Conservation (phyloP, 2,113 vertebrate species). For the Anseranas semipalmata region DNA sequence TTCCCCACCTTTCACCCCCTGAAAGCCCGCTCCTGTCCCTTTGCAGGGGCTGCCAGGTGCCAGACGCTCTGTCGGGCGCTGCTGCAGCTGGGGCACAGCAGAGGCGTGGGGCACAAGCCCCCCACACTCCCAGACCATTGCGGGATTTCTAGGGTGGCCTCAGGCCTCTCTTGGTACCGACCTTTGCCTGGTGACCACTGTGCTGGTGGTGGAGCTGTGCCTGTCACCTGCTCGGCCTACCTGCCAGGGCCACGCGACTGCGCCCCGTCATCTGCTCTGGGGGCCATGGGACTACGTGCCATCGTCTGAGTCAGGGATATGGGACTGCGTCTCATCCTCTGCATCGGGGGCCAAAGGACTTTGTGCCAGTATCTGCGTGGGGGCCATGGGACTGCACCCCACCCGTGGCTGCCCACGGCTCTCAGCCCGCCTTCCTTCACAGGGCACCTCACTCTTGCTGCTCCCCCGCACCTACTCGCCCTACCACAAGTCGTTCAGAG, state of each 20-base stretch:
- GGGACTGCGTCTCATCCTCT: background rate
- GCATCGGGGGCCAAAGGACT: background rate
- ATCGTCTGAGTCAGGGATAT: too few relatives aligned
- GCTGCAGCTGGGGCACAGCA: too few relatives aligned
- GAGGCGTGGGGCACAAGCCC: too few relatives aligned
- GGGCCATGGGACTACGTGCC: too few relatives aligned
- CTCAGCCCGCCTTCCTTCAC: accelerated
- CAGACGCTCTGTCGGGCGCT: too few relatives aligned
- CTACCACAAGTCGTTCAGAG: accelerated
- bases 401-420: background rate
- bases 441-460: background rate
- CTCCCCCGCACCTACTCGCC: too few relatives aligned
- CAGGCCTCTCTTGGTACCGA: background rate
- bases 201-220: background rate
- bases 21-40: too few relatives aligned
- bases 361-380: accelerated
- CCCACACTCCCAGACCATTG: background rate
- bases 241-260: background rate
- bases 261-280: too few relatives aligned
- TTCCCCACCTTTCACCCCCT: background rate
- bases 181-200: background rate
- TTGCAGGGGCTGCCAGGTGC: too few relatives aligned
- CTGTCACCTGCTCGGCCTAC: background rate
- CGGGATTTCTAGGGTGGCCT: accelerated
- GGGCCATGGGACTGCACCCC: background rate